Evolutionary conservation across 2,888 invertebrate genomes (phyloP).

Genomic region (Andrena bicolor): DNA sequence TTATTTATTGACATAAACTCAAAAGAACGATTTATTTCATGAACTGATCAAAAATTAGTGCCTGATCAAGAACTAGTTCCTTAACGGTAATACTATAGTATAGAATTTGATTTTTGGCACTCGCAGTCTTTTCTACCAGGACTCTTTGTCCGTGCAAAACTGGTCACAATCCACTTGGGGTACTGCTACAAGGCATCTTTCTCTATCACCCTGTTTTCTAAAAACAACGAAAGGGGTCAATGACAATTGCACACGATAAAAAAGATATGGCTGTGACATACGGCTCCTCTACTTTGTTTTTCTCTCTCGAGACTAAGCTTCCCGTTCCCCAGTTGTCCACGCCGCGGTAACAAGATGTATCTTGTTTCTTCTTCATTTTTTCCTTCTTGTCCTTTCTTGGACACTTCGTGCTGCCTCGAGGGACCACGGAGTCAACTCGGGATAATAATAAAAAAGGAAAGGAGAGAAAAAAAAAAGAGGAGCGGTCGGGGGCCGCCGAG

Average conservation of each 20-base stretch:
- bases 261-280: background rate
- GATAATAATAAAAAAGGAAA: slow-evolving; percentile 58
- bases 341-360: slow-evolving; percentile 42
- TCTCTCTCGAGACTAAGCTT: slow-evolving; percentile 17
- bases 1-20: no score
- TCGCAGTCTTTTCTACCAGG: no score
- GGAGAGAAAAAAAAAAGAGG: background rate
- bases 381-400: slow-evolving; percentile 8
- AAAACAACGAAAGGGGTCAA: background rate
- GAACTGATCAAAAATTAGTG: no score
- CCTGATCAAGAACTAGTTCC: no score
- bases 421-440: slow-evolving; percentile 48
- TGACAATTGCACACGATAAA: background rate
- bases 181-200: no score
- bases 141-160: background rate
- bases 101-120: no score
- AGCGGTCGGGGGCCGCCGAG: slow-evolving; percentile 54
- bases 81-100: no score
- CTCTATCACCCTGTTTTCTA: no score
- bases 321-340: slow-evolving; percentile 26
- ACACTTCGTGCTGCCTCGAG: slow-evolving; percentile 39
- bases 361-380: slow-evolving; percentile 22
- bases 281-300: background rate
- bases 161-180: background rate
- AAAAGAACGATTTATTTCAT: no score